phyloP scores from a whole-genome alignment of 2,113 vertebrate genomes.

The Mystacornis crossleyi region DNA sequence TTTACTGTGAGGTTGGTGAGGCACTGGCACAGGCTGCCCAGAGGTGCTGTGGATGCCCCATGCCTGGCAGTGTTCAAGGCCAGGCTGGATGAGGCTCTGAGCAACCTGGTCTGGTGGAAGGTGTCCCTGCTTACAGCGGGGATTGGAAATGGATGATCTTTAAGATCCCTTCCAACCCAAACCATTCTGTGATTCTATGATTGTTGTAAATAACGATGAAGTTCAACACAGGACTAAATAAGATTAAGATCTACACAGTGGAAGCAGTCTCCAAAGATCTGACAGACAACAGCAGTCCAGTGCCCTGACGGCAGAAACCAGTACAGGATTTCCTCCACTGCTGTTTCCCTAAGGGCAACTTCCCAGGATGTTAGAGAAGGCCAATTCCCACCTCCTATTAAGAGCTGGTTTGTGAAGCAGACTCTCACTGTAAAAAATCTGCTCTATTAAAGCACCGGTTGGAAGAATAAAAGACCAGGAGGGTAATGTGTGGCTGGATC shows the following conservation, averaged over 20 bases:
- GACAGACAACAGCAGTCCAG: background rate
- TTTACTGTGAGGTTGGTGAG: background rate
- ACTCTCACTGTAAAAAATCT: background rate
- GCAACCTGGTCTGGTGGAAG: background rate
- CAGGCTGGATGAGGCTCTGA: background rate
- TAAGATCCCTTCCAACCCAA: background rate
- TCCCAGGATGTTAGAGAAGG: background rate
- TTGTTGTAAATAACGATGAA: background rate
- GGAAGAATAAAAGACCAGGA: background rate
- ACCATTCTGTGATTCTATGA: background rate
- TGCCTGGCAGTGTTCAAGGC: background rate
- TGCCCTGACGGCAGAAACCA: background rate
- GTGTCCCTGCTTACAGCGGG: background rate
- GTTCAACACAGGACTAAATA: background rate
- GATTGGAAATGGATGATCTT: background rate
- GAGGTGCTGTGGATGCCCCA: background rate
- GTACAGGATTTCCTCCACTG: background rate
- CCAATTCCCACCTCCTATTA: background rate
- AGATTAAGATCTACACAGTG: background rate
- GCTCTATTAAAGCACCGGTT: background rate
- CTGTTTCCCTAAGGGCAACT: background rate
- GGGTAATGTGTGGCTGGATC: background rate
- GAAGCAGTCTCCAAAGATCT: background rate
- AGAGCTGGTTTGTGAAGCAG: background rate
- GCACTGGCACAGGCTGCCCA: background rate